These are phyloP conservation scores for Poeciliopsis turneri DNA, from an alignment of 2,797 vertebrate species.

Conservation along the genomic window DNA sequence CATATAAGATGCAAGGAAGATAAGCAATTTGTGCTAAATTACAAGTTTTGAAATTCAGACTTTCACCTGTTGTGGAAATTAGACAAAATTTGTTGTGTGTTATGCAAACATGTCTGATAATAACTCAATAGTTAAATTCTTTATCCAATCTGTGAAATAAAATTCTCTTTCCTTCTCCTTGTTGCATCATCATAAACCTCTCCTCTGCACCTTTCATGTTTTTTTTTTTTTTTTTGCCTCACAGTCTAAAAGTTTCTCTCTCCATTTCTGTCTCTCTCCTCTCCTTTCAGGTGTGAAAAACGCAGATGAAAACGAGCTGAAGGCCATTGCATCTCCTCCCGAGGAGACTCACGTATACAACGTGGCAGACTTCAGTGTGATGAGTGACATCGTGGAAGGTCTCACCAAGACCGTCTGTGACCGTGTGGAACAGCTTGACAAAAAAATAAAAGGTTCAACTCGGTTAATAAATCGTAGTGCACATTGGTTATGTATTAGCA, in stretches of 20 bases:
- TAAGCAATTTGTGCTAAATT: background rate
- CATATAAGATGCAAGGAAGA: background rate
- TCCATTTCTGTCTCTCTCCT: slow-evolving; percentile 5
- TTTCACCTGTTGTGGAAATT: background rate
- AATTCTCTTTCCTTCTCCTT: background rate
- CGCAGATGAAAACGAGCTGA: slow-evolving; percentile 92
- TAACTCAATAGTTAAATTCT: background rate
- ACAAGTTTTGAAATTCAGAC: background rate
- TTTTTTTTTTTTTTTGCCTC: background rate
- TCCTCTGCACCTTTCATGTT: slow-evolving; percentile 7
- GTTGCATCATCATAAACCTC: slow-evolving; percentile 14
- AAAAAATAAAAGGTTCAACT: slow-evolving; percentile 84
- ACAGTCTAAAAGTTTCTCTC: background rate
- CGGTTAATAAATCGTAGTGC: background rate
- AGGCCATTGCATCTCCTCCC: slow-evolving; percentile 91
- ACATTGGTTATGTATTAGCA: background rate
- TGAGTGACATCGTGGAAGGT: slow-evolving; percentile 92
- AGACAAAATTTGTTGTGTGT: background rate
- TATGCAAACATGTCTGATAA: background rate
- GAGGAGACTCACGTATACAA: slow-evolving; percentile 93
- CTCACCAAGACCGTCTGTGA: slow-evolving; percentile 90
- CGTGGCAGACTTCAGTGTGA: slow-evolving; percentile 93
- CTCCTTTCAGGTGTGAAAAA: slow-evolving; percentile 90
- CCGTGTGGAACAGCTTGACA: slow-evolving; percentile 88
- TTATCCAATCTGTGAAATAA: background rate